Percentiles rank a stretch among this genome's conserved stretches.
Evolutionary conservation across 2,113 vertebrate species (phyloP).

Genomic region (Pseudopipra pipra): DNA sequence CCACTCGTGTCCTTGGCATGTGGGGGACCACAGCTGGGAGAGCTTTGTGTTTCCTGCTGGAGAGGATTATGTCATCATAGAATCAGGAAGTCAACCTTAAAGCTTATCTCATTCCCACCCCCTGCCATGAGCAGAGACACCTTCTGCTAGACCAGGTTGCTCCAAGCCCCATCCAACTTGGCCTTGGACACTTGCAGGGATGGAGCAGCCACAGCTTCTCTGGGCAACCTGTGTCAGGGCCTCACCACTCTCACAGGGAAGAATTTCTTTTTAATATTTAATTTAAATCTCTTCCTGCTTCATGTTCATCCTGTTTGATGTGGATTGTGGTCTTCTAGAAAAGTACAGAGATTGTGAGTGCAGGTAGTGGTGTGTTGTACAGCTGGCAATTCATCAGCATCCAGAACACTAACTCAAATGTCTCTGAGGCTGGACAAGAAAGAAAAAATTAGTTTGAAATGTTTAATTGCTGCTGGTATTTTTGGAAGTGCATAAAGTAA

Average conservation of each 20-base stretch:
- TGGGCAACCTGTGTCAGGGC: not conserved
- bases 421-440: not conserved
- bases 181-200: not conserved
- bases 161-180: fast-evolving
- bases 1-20: fast-evolving
- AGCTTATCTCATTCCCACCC: not conserved
- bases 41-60: not conserved
- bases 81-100: not conserved
- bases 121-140: not conserved
- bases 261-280: not conserved
- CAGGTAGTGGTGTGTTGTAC: not conserved
- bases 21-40: not conserved
- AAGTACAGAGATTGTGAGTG: not conserved
- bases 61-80: not conserved
- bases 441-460: not conserved
- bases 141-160: fast-evolving
- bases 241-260: not conserved
- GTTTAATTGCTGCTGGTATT: not conserved
- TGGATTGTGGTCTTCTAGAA: not conserved
- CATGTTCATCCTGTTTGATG: not conserved
- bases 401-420: not conserved
- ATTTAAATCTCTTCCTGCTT: not conserved
- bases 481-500: not conserved
- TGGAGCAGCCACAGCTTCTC: not conserved
- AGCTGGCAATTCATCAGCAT: not conserved